A percentile compares a stretch with the other conserved stretches of the same genome.
Evolutionary conservation across 2,888 invertebrate species (phyloP).

Genomic region (Plebejus melissa): DNA sequence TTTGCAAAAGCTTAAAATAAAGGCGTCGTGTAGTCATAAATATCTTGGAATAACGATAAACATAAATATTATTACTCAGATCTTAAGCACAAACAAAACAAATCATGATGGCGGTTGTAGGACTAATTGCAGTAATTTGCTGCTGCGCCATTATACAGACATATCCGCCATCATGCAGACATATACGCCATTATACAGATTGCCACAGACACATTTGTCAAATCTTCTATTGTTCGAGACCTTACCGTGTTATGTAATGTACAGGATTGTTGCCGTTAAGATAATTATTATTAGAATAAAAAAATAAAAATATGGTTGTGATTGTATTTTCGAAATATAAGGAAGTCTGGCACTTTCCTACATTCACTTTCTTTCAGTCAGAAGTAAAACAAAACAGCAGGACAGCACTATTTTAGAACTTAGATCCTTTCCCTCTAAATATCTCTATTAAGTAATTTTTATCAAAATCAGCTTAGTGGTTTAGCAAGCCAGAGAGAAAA

Average conservation of each 20-base stretch:
- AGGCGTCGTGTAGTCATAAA: background rate
- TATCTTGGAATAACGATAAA: background rate
- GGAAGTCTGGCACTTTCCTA: no score
- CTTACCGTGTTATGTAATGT: background rate
- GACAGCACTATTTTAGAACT: no score
- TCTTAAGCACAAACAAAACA: constrained; percentile 29
- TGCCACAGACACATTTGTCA: constrained; percentile 42
- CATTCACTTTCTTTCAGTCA: no score
- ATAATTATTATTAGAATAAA: background rate
- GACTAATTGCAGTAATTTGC: constrained; percentile 41
- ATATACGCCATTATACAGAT: constrained; percentile 32
- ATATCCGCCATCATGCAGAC: constrained; percentile 36
- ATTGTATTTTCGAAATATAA: no score
- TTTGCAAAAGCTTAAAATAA: no score
- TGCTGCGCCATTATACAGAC: constrained; percentile 36
- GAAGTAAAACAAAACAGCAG: no score
- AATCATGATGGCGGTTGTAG: constrained; percentile 30
- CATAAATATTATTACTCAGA: background rate
- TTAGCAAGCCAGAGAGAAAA: no score
- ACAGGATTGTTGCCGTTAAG: background rate
- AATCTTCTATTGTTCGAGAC: constrained; percentile 35
- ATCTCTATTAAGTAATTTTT: no score
- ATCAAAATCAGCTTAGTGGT: no score
- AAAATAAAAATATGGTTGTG: no score
- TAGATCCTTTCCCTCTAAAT: no score